phyloP scores from a whole-genome alignment of 2,888 invertebrate genomes.

The Clanis bilineata region DNA sequence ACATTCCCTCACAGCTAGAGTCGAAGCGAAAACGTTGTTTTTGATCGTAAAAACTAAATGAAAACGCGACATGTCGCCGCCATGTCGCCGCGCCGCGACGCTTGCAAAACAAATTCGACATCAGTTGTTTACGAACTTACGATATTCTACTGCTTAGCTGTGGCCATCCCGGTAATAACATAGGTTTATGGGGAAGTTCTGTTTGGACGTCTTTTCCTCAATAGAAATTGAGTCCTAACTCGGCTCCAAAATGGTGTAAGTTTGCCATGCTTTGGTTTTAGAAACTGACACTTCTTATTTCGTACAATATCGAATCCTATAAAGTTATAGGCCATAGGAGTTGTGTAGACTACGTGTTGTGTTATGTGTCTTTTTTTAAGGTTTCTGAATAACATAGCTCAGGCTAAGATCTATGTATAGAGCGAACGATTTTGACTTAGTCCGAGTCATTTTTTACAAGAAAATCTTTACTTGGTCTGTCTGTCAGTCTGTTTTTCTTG shows the following conservation, averaged over 20 bases:
- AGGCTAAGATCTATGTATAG: too few species aligned
- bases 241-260: neutral
- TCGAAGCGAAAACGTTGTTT: constrained; percentile 43
- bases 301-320: too few species aligned
- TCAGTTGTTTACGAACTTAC: constrained; percentile 15
- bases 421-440: too few species aligned
- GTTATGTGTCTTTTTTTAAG: too few species aligned
- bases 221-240: neutral
- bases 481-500: too few species aligned
- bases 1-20: constrained; percentile 32
- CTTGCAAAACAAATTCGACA: constrained; percentile 19
- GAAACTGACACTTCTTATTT: too few species aligned
- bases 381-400: too few species aligned
- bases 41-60: constrained; percentile 62
- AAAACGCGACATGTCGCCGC: constrained; percentile 43
- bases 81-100: constrained; percentile 30
- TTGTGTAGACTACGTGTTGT: too few species aligned
- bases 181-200: constrained; percentile 15
- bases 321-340: too few species aligned
- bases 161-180: constrained; percentile 4
- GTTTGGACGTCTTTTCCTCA: neutral
- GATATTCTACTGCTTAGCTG: constrained; percentile 11
- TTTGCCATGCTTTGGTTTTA: neutral
- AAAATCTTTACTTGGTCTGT: too few species aligned
- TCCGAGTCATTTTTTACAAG: too few species aligned